These are phyloP conservation scores for Campylomormyrus tamandua DNA, from an alignment of 2,113 vertebrate genomes.

Conservation along the genomic window DNA sequence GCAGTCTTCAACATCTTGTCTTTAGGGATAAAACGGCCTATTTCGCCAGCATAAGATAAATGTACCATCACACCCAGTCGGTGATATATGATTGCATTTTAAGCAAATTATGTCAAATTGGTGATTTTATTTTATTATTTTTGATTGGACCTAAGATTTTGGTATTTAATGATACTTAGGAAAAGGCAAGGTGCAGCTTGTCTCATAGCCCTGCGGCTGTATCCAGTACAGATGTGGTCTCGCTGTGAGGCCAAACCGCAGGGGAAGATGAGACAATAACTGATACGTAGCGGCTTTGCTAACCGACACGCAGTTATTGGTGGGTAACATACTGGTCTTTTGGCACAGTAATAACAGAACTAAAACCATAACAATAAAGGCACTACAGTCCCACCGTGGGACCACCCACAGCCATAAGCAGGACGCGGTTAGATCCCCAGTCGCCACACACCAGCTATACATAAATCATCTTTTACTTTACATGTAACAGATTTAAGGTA, in stretches of 20 bases:
- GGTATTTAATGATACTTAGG: background rate
- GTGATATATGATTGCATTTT: conserved; percentile 8
- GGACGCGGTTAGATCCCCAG: background rate
- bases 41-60: conserved; percentile 7
- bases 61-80: background rate
- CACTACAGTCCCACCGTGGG: background rate
- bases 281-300: background rate
- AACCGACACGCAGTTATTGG: background rate
- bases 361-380: background rate
- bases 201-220: background rate
- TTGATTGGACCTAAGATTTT: background rate
- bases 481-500: background rate
- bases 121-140: background rate
- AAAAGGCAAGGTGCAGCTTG: background rate
- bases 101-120: background rate
- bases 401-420: background rate
- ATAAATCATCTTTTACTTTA: conserved; percentile 15
- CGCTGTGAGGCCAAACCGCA: background rate
- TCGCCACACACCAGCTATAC: background rate
- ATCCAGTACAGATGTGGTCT: background rate
- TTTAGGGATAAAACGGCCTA: conserved; percentile 20
- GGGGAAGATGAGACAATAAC: background rate
- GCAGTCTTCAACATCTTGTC: conserved; percentile 6
- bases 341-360: background rate
- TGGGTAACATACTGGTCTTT: background rate